Conservation (phyloP, 2,797 vertebrate genomes). For the Halcyon smyrnensis region DNA sequence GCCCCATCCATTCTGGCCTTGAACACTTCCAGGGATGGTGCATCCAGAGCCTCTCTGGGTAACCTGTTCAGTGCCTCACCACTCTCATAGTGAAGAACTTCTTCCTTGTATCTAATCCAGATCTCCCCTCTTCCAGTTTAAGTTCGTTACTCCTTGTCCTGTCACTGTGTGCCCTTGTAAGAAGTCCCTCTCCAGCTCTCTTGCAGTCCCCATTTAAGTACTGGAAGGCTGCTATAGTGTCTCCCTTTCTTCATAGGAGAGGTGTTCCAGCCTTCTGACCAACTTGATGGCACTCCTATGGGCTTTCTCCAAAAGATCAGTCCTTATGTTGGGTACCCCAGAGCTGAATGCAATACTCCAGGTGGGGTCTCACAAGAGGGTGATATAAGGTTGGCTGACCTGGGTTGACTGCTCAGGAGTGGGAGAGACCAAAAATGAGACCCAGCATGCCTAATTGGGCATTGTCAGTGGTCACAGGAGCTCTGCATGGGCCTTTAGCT, state of each 20-base stretch:
- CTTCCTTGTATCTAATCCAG: not conserved
- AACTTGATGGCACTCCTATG: not conserved
- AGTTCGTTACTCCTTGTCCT: not conserved
- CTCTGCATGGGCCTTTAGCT: not conserved
- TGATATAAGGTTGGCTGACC: no score
- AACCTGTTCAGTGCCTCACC: not conserved
- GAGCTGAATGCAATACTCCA: not conserved
- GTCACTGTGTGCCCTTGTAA: not conserved
- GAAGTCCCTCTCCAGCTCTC: not conserved
- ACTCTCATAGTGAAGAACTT: not conserved
- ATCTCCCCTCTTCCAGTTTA: not conserved
- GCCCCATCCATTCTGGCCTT: fast-evolving
- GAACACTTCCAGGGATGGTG: no score
- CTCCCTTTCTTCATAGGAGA: not conserved
- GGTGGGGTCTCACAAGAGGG: not conserved
- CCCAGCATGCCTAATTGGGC: not conserved
- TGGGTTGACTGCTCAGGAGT: not conserved
- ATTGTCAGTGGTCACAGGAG: not conserved
- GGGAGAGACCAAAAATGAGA: not conserved
- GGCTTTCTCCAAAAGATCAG: fast-evolving
- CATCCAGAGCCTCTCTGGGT: not conserved
- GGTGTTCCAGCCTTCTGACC: not conserved
- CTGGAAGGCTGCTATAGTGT: not conserved
- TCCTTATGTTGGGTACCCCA: not conserved
- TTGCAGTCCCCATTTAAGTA: not conserved